phyloP scores from a whole-genome alignment of 2,888 invertebrate species.

The Leucania comma region DNA sequence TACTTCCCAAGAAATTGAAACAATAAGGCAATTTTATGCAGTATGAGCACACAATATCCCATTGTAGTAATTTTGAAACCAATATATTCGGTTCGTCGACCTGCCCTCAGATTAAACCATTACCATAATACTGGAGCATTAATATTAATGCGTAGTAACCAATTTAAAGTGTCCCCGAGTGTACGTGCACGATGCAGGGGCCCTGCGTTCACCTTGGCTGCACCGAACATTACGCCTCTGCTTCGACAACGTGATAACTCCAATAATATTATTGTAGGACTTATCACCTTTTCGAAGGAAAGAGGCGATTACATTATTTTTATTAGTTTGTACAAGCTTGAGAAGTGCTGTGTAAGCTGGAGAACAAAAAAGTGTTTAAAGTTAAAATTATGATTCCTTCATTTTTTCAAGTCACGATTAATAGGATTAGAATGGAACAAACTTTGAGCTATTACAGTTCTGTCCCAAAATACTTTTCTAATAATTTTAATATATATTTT shows the following conservation, averaged over 20 bases:
- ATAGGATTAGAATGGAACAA: neutral
- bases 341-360: conserved; percentile 1
- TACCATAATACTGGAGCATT: conserved; percentile 65
- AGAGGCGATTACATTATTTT: conserved; percentile 31
- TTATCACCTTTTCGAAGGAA: too few relatives aligned
- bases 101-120: conserved; percentile 62
- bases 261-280: too few relatives aligned
- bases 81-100: conserved; percentile 60
- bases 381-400: neutral
- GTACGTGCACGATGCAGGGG: conserved; percentile 43
- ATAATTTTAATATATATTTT: neutral
- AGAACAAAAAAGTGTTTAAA: conserved; percentile 10
- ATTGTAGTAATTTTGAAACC: conserved; percentile 53
- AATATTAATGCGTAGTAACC: conserved; percentile 67
- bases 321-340: conserved; percentile 44
- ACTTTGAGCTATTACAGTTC: neutral
- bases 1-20: conserved; percentile 45
- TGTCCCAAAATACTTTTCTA: neutral
- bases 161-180: conserved; percentile 64
- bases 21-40: conserved; percentile 54
- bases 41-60: conserved; percentile 45
- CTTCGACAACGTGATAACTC: too few relatives aligned
- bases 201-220: conserved; percentile 40
- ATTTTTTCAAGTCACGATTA: conserved; percentile 21
- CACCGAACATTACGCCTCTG: conserved; percentile 25